These are phyloP conservation scores for Drosophila infuscata DNA, from an alignment of 2,888 invertebrate genomes.

Conservation along the genomic window DNA sequence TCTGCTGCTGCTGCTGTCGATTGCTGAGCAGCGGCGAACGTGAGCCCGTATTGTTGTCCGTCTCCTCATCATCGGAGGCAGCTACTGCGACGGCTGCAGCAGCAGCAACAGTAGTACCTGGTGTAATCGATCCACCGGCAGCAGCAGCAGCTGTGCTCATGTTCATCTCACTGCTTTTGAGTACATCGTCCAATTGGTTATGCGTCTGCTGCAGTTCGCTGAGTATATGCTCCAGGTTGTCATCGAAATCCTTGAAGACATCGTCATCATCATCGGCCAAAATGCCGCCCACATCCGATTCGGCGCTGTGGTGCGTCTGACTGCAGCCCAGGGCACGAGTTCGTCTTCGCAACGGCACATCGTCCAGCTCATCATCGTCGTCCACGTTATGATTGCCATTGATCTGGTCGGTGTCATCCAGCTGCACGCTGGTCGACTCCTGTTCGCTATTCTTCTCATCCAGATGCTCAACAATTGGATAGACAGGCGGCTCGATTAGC, in stretches of 20 bases:
- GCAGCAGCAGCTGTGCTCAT: background rate
- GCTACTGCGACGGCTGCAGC: slow-evolving; percentile 3
- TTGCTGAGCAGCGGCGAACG: slow-evolving; percentile 89
- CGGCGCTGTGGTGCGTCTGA: slow-evolving; percentile 76
- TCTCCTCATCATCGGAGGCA: slow-evolving; percentile 86
- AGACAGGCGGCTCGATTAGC: slow-evolving; percentile 85
- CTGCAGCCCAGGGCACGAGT: slow-evolving; percentile 72
- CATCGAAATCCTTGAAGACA: slow-evolving; percentile 81
- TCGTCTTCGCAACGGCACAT: slow-evolving; percentile 64
- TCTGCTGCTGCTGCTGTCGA: slow-evolving; percentile 72
- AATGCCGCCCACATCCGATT: slow-evolving; percentile 81
- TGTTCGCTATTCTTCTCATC: slow-evolving; percentile 87
- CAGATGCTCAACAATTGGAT: slow-evolving; percentile 94
- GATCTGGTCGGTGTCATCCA: slow-evolving; percentile 5
- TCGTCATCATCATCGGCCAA: slow-evolving; percentile 76
- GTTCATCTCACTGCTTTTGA: slow-evolving; percentile 50
- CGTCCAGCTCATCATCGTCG: slow-evolving; percentile 78
- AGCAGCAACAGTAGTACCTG: slow-evolving; percentile 10
- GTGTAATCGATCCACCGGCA: background rate
- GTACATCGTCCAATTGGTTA: slow-evolving; percentile 72
- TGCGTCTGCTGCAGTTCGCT: slow-evolving; percentile 78
- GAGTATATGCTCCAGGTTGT: slow-evolving; percentile 81
- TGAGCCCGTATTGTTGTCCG: slow-evolving; percentile 89
- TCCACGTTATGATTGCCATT: slow-evolving; percentile 86
- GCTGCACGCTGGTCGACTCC: slow-evolving; percentile 86